Evolutionary conservation across 1,140 invertebrate species (phyloP).

Genomic region (Danaus melanippus): DNA sequence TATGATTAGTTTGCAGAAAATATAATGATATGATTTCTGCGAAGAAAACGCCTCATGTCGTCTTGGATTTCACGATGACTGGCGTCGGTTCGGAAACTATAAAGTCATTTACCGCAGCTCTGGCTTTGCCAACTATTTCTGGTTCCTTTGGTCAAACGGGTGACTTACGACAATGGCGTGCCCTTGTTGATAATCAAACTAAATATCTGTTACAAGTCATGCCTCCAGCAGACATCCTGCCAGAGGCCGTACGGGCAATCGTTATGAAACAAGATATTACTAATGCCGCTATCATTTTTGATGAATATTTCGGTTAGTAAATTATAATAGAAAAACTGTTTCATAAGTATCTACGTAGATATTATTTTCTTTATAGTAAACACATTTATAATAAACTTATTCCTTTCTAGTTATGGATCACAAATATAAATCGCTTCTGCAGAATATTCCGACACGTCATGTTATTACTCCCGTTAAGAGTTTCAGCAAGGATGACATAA

Average conservation of each 20-base stretch:
- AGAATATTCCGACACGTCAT: constrained; percentile 90
- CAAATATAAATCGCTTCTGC: constrained; percentile 90
- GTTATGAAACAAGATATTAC: constrained; percentile 87
- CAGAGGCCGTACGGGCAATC: constrained; percentile 85
- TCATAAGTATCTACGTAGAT: not conserved
- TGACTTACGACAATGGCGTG: constrained; percentile 85
- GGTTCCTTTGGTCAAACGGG: constrained; percentile 87
- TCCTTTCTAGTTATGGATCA: constrained; percentile 85
- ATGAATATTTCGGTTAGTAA: constrained; percentile 83
- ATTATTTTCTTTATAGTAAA: constrained; percentile 1
- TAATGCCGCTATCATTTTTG: constrained; percentile 92
- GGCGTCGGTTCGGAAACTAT: constrained; percentile 86
- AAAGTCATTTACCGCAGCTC: constrained; percentile 83
- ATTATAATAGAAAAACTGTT: not conserved
- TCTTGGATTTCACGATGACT: constrained; percentile 84
- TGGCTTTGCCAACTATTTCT: constrained; percentile 86
- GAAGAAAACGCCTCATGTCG: constrained; percentile 80
- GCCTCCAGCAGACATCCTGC: constrained; percentile 87
- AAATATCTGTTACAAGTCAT: constrained; percentile 83
- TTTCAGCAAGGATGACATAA: constrained; percentile 68
- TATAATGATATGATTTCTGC: constrained; percentile 76
- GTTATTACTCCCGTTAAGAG: constrained; percentile 80
- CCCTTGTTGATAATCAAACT: constrained; percentile 77
- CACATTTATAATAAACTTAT: not conserved
- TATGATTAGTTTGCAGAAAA: constrained; percentile 76